Evolutionary conservation across 2,888 invertebrate species (phyloP).

Genomic region (Heterodera filipjevi): DNA sequence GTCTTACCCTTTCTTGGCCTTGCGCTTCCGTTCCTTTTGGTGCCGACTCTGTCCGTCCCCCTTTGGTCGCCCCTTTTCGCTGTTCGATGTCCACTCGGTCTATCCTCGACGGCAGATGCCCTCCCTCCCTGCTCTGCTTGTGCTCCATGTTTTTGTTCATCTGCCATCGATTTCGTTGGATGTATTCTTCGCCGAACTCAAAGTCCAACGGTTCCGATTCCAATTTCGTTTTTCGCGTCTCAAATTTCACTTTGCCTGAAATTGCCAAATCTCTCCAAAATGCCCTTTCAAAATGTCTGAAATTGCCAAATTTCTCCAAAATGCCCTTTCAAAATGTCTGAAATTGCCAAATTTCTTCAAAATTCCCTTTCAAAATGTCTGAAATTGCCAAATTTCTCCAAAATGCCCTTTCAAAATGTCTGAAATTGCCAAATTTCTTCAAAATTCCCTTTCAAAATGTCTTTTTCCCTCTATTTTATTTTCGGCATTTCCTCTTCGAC

Average conservation of each 20-base stretch:
- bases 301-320: background rate
- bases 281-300: background rate
- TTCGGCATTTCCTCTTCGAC: background rate
- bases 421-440: no score
- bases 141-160: constrained; percentile 5
- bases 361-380: constrained; percentile 25
- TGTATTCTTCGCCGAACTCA: background rate
- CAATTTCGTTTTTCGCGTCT: background rate
- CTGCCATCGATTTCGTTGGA: background rate
- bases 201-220: constrained; percentile 13
- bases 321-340: no score
- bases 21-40: background rate
- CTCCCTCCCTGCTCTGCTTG: background rate
- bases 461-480: background rate
- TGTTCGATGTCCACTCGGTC: constrained; percentile 11
- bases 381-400: background rate
- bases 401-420: no score
- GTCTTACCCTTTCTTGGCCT: background rate
- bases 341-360: no score
- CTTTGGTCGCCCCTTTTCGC: background rate
- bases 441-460: background rate
- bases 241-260: constrained; percentile 25
- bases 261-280: background rate
- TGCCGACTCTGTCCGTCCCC: background rate
- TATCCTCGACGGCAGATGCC: background rate